Evolutionary conservation across 2,888 invertebrate genomes (phyloP).

Genomic region (Psylliodes chrysocephalus): DNA sequence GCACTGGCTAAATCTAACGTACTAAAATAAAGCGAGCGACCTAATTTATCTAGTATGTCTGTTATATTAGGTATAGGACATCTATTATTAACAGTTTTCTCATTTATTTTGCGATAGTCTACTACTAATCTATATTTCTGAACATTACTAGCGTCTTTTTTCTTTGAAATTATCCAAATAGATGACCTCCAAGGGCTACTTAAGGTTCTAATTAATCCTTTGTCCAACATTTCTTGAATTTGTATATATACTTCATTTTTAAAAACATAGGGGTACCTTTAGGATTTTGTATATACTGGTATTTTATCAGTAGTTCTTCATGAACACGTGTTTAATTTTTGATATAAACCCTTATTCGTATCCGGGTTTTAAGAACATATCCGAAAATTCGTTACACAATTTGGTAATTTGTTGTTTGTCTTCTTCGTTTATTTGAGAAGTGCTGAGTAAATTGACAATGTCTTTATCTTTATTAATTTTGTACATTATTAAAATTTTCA

Average conservation of each 20-base stretch:
- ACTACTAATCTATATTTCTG: too few species aligned
- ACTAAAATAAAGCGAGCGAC: conserved; percentile 49
- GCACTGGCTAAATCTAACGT: conserved; percentile 28
- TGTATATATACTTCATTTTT: conserved; percentile 44
- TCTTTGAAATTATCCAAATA: too few species aligned
- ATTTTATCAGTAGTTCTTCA: conserved; percentile 29
- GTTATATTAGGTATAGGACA: too few species aligned
- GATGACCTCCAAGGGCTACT: conserved; percentile 10
- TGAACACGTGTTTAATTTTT: conserved; percentile 44
- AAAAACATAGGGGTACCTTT: conserved; percentile 48
- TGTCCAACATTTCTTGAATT: too few species aligned
- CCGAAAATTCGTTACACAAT: conserved; percentile 4
- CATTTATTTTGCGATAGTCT: too few species aligned
- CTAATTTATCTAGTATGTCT: too few species aligned
- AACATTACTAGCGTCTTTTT: too few species aligned
- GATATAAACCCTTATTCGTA: conserved; percentile 43
- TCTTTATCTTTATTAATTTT: too few species aligned
- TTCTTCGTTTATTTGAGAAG: conserved; percentile 28
- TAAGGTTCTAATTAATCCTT: conserved; percentile 39
- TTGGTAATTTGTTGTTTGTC: too few species aligned
- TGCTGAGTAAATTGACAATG: not conserved
- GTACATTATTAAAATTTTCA: too few species aligned
- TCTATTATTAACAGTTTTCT: too few species aligned
- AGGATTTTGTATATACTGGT: conserved; percentile 43
- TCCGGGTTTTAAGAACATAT: conserved; percentile 41